Evolutionary conservation across 1,140 invertebrate species (phyloP), one percentile per base, ranked within the genome.

Genomic region (Leptopilina clavipes): DNA sequence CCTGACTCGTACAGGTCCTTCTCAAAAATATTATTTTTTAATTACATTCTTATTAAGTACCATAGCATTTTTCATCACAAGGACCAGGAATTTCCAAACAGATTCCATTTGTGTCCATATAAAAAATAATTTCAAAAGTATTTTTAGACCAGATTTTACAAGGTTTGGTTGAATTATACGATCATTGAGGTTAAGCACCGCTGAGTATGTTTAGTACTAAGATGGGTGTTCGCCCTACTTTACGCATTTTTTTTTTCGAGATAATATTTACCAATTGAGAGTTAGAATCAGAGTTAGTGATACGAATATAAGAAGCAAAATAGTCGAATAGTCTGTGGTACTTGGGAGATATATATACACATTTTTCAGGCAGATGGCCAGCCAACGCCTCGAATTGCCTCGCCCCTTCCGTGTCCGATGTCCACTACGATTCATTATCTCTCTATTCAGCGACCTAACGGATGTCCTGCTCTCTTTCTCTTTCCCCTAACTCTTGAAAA

Each of bases 401-500:
- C 88, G 89, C 89, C 89, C 88, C 86, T 90, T 90, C 83, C 89
- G 83, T 90, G 89, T 90, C 82, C 86, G 82, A 84, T 89, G 88
- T 89, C 88, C 87, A 86, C 82, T 86, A 86, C 86, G 86, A 90
- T 90, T 89, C 88, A 90, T 90, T 89, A 89, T 84, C 86, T 89
- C 86, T 88, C 89, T 89, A 89, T 90, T 90, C 88, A 89, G 87
- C 86, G 88, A 88, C 84, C 83, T 84, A 85, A 84, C 86, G 75
- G 79, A 86, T 81, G 77, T 81, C 81, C 43, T 76, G 70, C 45
- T 40, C 74, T 22, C 78, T 40, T 9, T 40, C 37, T 40, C 37
- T 40, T 31, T 40, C 14, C 71, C 75, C 14, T 65, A 31, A 31
- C 22, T 65, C 59, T 65, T 65, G 25, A 65, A 65, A 65, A 37